Evolutionary conservation across 1,140 invertebrate species (phyloP), one percentile per base, ranked within the genome.

Genomic region (Diorhabda sublineata): DNA sequence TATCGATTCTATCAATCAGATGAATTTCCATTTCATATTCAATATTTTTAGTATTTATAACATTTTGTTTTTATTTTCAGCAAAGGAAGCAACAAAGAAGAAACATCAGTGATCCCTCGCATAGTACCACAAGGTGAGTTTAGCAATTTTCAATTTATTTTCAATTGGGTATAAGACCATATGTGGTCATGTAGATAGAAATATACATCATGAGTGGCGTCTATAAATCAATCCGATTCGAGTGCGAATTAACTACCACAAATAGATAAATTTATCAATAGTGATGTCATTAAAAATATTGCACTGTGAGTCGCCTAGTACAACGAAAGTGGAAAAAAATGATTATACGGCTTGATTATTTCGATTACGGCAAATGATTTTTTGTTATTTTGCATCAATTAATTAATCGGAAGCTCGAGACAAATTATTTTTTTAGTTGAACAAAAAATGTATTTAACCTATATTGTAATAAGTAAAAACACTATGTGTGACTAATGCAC

Each of bases 41-140:
- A 11, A 11, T 58, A 9, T 26, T 11, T 58, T 58, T 9, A 58
- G 4, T 58, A 9, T n/a, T 26, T 60, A 42, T 60, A 42, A 60
- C 58, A 60, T 66, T 67, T 9, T 26, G 42, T 61, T 56, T 63
- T n/a, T 42, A 41, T 52, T 62, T 68, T 45, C 59, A 57, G 59
- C 59, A 67, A 58, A 67, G 60, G 59, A 68, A 60, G 59, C 61
- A 68, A 69, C 79, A 79, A 66, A 74, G 77, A 47, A 69, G 78
- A 47, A 81, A 81, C 68, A 75, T 80, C 61, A 81, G 79, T 69
- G 79, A 81, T 76, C 79, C 79, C 2, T 75, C 78, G 9, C 78
- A 78, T 61, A 77, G 74, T 45, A 79, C 75, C 47, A 72, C 75
- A 69, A 78, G 76, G 79, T 80, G 66, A 78, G 77, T 62, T 45